Conservation (phyloP, 2,888 invertebrate genomes). For the Xylota segnis region DNA sequence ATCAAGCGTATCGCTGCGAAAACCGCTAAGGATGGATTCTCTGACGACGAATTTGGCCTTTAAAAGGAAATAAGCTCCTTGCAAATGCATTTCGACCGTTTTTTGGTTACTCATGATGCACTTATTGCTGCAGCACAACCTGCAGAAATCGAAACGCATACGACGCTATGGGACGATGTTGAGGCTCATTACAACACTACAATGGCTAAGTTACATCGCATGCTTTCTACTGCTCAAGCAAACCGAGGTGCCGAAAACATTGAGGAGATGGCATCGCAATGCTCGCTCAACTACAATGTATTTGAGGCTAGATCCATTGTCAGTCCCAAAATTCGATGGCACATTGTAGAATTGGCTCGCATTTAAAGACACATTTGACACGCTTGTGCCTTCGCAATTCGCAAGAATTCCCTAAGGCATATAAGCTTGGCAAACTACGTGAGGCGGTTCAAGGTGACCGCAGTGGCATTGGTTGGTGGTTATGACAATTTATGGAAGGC, state of each 20-base stretch:
- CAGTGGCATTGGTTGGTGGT: slow-evolving; percentile 23
- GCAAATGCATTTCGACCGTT: slow-evolving; percentile 34
- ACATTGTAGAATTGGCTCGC: slow-evolving; percentile 43
- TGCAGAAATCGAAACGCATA: slow-evolving; percentile 21
- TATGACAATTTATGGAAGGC: slow-evolving; percentile 51
- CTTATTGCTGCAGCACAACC: slow-evolving; percentile 18
- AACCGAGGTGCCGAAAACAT: not conserved
- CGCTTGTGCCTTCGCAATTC: slow-evolving; percentile 33
- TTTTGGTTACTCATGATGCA: slow-evolving; percentile 32
- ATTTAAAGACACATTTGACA: slow-evolving; percentile 50
- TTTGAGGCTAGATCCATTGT: slow-evolving; percentile 41
- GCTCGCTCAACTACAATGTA: slow-evolving; percentile 1
- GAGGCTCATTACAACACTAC: slow-evolving; percentile 8
- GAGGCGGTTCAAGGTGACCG: slow-evolving; percentile 45
- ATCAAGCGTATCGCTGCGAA: slow-evolving; percentile 20
- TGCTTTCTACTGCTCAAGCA: not conserved
- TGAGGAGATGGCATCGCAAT: slow-evolving; percentile 9
- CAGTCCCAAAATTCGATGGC: slow-evolving; percentile 47
- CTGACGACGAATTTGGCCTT: slow-evolving; percentile 39
- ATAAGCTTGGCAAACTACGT: slow-evolving; percentile 55
- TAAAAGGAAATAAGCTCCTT: slow-evolving; percentile 24
- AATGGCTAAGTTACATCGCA: slow-evolving; percentile 35
- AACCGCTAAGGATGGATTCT: not conserved
- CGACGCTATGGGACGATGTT: slow-evolving; percentile 26
- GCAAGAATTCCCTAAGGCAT: slow-evolving; percentile 43